phyloP scores from a whole-genome alignment of 1,140 invertebrate genomes.

The Theocolax elegans region DNA sequence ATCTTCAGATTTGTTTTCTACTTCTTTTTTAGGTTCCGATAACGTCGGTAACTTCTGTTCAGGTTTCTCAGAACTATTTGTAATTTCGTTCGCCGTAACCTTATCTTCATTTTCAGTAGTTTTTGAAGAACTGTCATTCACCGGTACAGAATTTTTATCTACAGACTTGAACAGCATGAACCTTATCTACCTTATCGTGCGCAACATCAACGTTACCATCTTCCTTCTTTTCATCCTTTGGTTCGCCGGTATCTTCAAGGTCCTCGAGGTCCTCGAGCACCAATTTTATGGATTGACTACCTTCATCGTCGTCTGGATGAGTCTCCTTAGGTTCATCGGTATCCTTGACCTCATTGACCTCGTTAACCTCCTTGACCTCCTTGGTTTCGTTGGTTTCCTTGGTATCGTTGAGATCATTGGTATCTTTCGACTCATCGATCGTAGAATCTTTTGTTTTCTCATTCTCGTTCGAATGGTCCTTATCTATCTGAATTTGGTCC shows the following conservation, averaged over 20 bases:
- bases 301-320: conserved; percentile 15
- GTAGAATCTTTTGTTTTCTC: not conserved
- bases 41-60: not conserved
- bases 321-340: too few species aligned
- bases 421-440: not conserved
- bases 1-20: not conserved
- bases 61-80: not conserved
- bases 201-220: conserved; percentile 16
- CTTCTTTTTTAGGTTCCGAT: not conserved
- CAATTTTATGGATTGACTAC: conserved; percentile 2
- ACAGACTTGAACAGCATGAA: too few species aligned
- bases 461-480: not conserved
- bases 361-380: not conserved
- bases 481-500: too few species aligned
- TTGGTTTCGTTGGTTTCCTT: not conserved
- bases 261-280: conserved; percentile 33
- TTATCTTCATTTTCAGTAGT: not conserved
- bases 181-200: too few species aligned
- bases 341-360: too few species aligned
- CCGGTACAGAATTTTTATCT: not conserved
- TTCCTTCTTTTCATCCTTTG: conserved; percentile 23
- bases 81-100: not conserved
- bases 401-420: too few species aligned
- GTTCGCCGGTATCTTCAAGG: not conserved
- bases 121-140: not conserved